These are phyloP conservation scores for Cecropterus lyciades DNA, from an alignment of 1,140 invertebrate species.

Conservation along the genomic window DNA sequence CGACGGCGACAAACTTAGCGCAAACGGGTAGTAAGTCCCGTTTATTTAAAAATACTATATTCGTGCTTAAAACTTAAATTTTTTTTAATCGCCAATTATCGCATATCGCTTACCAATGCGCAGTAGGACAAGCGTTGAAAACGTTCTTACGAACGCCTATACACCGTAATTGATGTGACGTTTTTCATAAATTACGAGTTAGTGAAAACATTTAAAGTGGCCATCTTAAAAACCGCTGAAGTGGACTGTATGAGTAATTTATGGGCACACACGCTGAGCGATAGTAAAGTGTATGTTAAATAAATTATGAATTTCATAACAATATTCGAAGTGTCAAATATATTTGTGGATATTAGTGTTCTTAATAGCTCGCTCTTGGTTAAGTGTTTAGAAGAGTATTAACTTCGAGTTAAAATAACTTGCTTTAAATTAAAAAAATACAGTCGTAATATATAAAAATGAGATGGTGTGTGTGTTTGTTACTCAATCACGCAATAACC, in stretches of 20 bases:
- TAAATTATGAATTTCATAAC: not conserved
- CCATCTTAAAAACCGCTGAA: not conserved
- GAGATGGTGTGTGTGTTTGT: no score
- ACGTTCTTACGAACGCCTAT: not conserved
- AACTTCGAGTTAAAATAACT: no score
- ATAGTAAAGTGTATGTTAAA: not conserved
- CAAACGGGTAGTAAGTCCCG: no score
- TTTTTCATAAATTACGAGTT: conserved; percentile 3
- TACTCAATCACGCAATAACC: no score
- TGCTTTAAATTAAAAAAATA: no score
- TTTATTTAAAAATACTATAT: no score
- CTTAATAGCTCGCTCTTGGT: no score
- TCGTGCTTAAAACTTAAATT: no score
- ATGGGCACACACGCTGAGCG: not conserved
- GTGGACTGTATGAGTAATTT: not conserved
- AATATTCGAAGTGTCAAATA: not conserved
- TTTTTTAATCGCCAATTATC: no score
- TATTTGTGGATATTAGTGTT: not conserved
- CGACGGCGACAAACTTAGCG: no score
- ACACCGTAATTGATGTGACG: conserved; percentile 5
- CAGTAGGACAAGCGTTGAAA: not conserved
- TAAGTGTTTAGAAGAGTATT: no score
- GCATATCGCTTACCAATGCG: not conserved
- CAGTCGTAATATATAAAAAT: no score
- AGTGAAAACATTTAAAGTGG: conserved; percentile 7